Percentiles rank a stretch among this genome's conserved stretches.
phyloP scores from a whole-genome alignment of 2,113 vertebrate species.

The Amphilophus citrinellus region DNA sequence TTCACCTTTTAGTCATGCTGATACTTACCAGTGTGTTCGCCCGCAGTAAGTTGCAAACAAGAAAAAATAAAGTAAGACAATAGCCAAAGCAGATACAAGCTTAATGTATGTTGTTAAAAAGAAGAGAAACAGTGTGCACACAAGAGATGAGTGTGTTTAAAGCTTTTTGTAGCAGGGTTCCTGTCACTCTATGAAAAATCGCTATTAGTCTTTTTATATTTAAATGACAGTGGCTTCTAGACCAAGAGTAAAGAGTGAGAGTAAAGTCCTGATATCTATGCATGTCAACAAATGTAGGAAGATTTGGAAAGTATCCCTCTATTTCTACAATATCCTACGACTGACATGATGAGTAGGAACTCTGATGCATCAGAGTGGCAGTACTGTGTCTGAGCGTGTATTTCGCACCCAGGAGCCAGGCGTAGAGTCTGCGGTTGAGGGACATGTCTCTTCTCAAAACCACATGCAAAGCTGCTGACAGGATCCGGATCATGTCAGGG shows the following conservation, averaged over 20 bases:
- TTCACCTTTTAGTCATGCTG: conserved; percentile 27
- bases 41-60: conserved; percentile 85
- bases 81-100: conserved; percentile 22
- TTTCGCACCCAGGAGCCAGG: conserved; percentile 94
- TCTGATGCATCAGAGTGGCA: conserved; percentile 6
- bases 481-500: conserved; percentile 96
- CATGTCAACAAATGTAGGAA: background rate
- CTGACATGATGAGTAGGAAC: background rate
- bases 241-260: background rate
- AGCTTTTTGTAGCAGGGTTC: conserved; percentile 3
- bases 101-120: conserved; percentile 4
- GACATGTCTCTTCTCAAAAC: conserved; percentile 99
- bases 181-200: background rate
- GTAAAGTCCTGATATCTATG: background rate
- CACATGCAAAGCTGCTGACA: conserved; percentile 97
- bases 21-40: conserved; percentile 88
- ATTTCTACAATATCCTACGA: background rate
- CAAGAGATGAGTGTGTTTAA: conserved; percentile 9
- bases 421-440: conserved; percentile 96
- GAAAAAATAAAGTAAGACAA: conserved; percentile 69
- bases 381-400: conserved; percentile 38
- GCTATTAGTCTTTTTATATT: background rate
- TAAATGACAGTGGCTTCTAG: background rate
- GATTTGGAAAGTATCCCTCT: background rate
- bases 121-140: background rate